Evolutionary conservation across 2,888 invertebrate genomes (phyloP).

Genomic region (Cryptocephalus moraei): DNA sequence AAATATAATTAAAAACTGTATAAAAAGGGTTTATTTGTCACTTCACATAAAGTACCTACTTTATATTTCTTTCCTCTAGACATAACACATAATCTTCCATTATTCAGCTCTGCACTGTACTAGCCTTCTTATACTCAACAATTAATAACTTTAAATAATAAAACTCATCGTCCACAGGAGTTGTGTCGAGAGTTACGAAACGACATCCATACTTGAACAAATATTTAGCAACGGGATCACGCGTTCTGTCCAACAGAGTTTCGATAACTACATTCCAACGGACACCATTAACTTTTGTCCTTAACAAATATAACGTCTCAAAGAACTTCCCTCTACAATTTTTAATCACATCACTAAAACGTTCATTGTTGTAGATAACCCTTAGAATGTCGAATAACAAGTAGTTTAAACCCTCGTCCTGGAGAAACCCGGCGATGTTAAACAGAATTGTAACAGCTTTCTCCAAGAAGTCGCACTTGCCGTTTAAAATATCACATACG

Average conservation of each 20-base stretch:
- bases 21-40: too few relatives aligned
- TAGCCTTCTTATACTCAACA: constrained; percentile 1
- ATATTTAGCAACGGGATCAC: constrained; percentile 31
- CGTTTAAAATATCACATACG: constrained; percentile 1
- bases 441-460: constrained; percentile 18
- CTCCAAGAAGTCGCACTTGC: constrained; percentile 7
- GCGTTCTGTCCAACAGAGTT: constrained; percentile 21
- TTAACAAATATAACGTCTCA: constrained; percentile 11
- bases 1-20: background rate
- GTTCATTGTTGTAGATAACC: constrained; percentile 8
- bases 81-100: background rate
- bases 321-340: constrained; percentile 7
- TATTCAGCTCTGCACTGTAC: background rate
- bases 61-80: too few relatives aligned
- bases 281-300: constrained; percentile 4
- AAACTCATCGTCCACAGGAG: constrained; percentile 8
- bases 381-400: constrained; percentile 11
- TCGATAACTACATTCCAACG: constrained; percentile 10
- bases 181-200: constrained; percentile 14
- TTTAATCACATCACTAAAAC: constrained; percentile 7
- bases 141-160: constrained; percentile 15
- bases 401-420: constrained; percentile 8
- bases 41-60: too few relatives aligned
- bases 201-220: constrained; percentile 30
- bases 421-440: constrained; percentile 16